Evolutionary conservation across 2,888 invertebrate species (phyloP), one percentile per base, ranked within the genome.

Genomic region (Agonopterix arenella): DNA sequence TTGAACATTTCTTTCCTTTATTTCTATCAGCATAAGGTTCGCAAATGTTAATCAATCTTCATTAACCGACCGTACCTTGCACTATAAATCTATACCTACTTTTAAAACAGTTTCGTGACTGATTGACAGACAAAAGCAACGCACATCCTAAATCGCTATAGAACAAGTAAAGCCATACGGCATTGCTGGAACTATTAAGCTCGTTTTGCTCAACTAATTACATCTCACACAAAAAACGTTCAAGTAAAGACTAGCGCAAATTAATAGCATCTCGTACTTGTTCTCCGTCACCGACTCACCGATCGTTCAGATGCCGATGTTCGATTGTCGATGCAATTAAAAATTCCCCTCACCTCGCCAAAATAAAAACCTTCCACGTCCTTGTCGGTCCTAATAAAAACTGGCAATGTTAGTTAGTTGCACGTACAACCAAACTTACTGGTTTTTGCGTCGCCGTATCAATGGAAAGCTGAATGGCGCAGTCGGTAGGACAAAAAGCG

Each of bases 401-500:
- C 11, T 13, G 4, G 74, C 66, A 70, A 73, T 70, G 72, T 77
- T 73, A 71, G 73, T 69, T 69, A 70, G 75, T 72, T 71, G 75
- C 73, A 61, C 73, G 74, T 72, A 66, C 70, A 71, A 68, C 68
- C 69, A 57, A 60, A 56, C 56, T 55, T 68, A 65, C 75, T 64
- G 69, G 73, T 86, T 85, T 85, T 88, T 86, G 69, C 68, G 48
- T 42, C 46, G 48, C 52, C 61, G 84, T 79, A 83, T 86, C 85
- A 85, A 86, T 86, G 88, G 84, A 77, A 68, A 76, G 72, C 70
- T 84, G 84, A 84, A 86, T 86, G 86, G 73, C 68, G 62, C 57
- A 53, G 59, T 59, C 56, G 64, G 57, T 46, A 51, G 52, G 45
- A 62, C 73, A 85, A 88, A 85, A 88, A 85, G 76, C 63, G 68